Evolutionary conservation across 2,797 vertebrate genomes (phyloP).

Genomic region (Prionace glauca): DNA sequence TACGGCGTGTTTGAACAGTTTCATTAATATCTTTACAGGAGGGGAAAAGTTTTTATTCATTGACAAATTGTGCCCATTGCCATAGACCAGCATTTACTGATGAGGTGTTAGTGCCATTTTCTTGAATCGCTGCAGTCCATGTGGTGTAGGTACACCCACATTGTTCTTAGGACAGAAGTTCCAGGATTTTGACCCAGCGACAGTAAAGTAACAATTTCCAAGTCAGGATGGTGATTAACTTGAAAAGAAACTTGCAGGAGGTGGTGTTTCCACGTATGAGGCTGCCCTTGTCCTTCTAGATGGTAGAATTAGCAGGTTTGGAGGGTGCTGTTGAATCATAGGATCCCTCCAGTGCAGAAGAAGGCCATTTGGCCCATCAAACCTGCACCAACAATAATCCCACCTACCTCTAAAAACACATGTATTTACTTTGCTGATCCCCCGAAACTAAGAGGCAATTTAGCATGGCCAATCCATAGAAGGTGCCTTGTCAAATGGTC

Average conservation of each 20-base stretch:
- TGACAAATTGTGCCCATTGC: neutral
- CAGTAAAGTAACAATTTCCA: neutral
- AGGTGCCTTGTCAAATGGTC: neutral
- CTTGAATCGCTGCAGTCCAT: neutral
- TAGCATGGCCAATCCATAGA: neutral
- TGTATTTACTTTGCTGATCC: too few relatives aligned
- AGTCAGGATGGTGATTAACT: neutral
- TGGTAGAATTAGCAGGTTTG: neutral
- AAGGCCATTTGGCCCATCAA: too few relatives aligned
- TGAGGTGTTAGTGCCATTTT: neutral
- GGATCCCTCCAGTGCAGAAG: too few relatives aligned
- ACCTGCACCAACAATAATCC: too few relatives aligned
- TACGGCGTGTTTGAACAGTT: neutral
- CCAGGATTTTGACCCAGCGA: neutral
- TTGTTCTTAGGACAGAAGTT: neutral
- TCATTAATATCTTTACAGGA: neutral
- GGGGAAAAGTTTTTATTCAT: neutral
- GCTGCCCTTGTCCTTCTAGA: neutral
- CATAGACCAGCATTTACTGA: neutral
- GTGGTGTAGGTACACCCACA: neutral
- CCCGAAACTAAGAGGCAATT: too few relatives aligned
- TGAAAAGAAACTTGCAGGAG: neutral
- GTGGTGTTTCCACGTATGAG: neutral
- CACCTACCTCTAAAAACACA: too few relatives aligned
- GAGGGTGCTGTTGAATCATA: neutral